Percentiles rank a stretch among this genome's conserved stretches.
Evolutionary conservation across 2,888 invertebrate species (phyloP).

Genomic region (Proisotoma minuta): DNA sequence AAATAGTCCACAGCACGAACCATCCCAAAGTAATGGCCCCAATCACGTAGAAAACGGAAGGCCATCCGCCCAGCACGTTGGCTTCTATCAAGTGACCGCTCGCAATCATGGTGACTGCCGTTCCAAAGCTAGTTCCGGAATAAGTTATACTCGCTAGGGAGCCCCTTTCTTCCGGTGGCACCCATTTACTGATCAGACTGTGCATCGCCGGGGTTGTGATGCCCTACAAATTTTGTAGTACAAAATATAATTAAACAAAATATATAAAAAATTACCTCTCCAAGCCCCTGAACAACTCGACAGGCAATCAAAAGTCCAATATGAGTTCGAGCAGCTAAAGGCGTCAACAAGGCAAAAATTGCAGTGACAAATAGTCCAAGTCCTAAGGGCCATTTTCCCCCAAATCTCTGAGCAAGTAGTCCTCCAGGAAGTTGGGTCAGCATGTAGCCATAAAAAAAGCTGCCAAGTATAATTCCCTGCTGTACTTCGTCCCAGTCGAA

Average conservation of each 20-base stretch:
- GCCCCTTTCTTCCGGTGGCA: constrained; percentile 48
- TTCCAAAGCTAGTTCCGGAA: constrained; percentile 78
- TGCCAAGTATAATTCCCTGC: constrained; percentile 35
- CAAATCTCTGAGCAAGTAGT: constrained; percentile 68
- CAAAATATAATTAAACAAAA: neutral
- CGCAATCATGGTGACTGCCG: constrained; percentile 76
- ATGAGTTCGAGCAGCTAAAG: constrained; percentile 65
- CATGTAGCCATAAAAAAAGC: constrained; percentile 79
- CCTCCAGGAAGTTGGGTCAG: constrained; percentile 80
- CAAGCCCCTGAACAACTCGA: constrained; percentile 74
- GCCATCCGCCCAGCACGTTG: constrained; percentile 74
- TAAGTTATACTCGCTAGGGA: constrained; percentile 48
- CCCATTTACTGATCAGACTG: constrained; percentile 49
- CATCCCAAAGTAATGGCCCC: constrained; percentile 73
- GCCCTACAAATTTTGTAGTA: constrained; percentile 55
- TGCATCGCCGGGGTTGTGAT: constrained; percentile 54
- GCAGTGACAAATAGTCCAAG: constrained; percentile 78
- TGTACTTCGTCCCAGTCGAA: constrained; percentile 60
- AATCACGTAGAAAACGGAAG: constrained; percentile 79
- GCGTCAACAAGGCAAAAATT: constrained; percentile 75
- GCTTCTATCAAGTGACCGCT: constrained; percentile 77
- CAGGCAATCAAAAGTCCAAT: constrained; percentile 66
- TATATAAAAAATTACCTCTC: constrained; percentile 59
- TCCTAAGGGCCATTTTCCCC: constrained; percentile 78
- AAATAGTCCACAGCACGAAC: constrained; percentile 71